These are phyloP conservation scores for Sarcophaga bullata DNA, from an alignment of 1,140 invertebrate genomes.

Conservation along the genomic window DNA sequence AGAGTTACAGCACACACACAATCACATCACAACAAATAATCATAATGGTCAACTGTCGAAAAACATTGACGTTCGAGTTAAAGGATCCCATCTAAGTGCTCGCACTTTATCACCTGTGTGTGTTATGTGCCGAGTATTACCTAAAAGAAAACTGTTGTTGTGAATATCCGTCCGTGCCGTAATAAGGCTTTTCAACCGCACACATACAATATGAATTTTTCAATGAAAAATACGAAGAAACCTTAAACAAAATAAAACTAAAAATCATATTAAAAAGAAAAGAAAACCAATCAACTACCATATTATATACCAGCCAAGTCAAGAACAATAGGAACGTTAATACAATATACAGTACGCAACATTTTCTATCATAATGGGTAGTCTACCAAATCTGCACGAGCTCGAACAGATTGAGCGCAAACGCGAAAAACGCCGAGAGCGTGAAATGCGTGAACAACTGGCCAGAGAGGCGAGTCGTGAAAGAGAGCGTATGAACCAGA, in stretches of 20 bases:
- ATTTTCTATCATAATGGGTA: slow-evolving; percentile 67
- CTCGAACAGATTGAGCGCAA: slow-evolving; percentile 64
- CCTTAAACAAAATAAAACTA: not conserved
- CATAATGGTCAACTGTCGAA: slow-evolving; percentile 11
- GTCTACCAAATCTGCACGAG: slow-evolving; percentile 73
- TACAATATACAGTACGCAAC: not conserved
- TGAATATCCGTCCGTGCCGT: slow-evolving; percentile 6
- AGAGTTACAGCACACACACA: not conserved
- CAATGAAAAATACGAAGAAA: not conserved
- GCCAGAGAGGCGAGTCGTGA: slow-evolving; percentile 59
- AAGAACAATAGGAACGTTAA: not conserved
- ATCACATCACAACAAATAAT: not conserved
- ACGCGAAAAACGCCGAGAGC: slow-evolving; percentile 63
- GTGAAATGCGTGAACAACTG: slow-evolving; percentile 55
- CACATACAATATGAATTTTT: not conserved
- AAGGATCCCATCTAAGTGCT: not conserved
- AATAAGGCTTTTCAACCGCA: not conserved
- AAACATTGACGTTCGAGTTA: not conserved
- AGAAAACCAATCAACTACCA: not conserved
- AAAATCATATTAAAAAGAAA: not conserved
- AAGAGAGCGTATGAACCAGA: slow-evolving; percentile 57
- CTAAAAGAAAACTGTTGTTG: too few species aligned
- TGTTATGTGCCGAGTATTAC: not conserved
- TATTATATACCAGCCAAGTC: not conserved
- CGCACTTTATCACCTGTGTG: not conserved